These are phyloP conservation scores for Myotis pilosus DNA, from an alignment of 2,797 vertebrate species.

Conservation along the genomic window DNA sequence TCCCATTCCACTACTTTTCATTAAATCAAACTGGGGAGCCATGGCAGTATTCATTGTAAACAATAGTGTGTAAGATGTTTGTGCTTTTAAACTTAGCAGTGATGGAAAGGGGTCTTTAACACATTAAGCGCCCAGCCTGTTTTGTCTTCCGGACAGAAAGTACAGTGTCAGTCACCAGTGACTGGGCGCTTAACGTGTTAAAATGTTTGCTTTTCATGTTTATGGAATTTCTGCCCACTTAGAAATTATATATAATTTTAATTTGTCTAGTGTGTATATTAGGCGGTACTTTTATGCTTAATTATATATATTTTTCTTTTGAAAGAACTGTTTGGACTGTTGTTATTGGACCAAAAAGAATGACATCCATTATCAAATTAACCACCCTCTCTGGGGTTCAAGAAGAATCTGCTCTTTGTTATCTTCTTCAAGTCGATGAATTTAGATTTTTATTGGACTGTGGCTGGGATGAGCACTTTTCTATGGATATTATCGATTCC, in stretches of 20 bases:
- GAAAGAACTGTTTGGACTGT: constrained; percentile 57
- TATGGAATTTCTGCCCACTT: background rate
- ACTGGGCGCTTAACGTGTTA: too few relatives aligned
- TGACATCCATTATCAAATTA: constrained; percentile 99
- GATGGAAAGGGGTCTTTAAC: background rate
- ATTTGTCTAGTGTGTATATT: background rate
- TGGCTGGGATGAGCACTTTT: constrained; percentile 99
- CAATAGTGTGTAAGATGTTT: background rate
- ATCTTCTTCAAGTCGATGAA: constrained; percentile 98
- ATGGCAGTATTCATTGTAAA: background rate
- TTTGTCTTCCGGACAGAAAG: too few relatives aligned
- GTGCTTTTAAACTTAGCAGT: background rate
- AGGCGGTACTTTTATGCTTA: constrained; percentile 13
- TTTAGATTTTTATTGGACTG: constrained; percentile 98
- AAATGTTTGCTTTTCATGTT: constrained; percentile 11
- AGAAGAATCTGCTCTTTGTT: constrained; percentile 98
- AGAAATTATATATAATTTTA: constrained; percentile 2
- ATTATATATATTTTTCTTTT: constrained; percentile 60
- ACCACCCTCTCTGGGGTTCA: constrained; percentile 97
- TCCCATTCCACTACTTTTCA: background rate
- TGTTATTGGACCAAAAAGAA: constrained; percentile 76
- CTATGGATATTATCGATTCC: constrained; percentile 97
- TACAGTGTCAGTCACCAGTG: too few relatives aligned
- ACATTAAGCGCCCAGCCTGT: too few relatives aligned
- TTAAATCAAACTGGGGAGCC: background rate